A percentile compares a stretch with the other conserved stretches of the same genome.
phyloP scores from a whole-genome alignment of 2,113 vertebrate genomes.

The Colius striatus region DNA sequence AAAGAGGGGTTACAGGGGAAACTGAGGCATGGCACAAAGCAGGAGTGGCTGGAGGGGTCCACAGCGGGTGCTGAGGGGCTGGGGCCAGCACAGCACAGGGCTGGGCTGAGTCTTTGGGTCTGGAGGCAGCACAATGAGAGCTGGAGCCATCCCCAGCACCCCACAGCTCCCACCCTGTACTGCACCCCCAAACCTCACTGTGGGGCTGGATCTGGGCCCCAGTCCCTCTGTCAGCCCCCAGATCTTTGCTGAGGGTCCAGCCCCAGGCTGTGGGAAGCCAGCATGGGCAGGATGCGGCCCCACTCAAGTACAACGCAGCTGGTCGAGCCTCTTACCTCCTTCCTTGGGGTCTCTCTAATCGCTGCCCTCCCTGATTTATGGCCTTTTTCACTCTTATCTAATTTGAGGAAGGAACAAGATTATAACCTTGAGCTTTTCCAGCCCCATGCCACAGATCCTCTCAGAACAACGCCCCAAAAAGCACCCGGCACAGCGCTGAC shows the following conservation, averaged over 20 bases:
- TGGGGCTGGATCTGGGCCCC: too few relatives aligned
- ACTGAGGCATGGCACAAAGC: neutral
- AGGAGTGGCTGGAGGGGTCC: rapidly evolving
- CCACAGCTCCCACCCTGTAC: too few relatives aligned
- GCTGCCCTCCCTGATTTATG: neutral
- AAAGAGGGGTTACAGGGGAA: neutral
- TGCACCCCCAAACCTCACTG: too few relatives aligned
- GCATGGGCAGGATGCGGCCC: too few relatives aligned
- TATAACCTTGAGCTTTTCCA: constrained; percentile 55
- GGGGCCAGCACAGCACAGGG: neutral
- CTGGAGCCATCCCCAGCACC: neutral
- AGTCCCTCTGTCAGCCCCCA: too few relatives aligned
- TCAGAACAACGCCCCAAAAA: neutral
- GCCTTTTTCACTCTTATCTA: constrained; percentile 19
- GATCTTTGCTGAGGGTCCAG: too few relatives aligned
- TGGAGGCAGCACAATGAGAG: rapidly evolving
- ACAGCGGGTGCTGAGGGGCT: rapidly evolving
- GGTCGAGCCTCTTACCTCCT: neutral
- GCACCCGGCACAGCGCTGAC: rapidly evolving
- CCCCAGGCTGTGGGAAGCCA: too few relatives aligned
- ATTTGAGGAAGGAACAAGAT: constrained; percentile 55
- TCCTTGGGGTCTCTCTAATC: constrained; percentile 9
- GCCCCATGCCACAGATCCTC: neutral
- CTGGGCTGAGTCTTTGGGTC: neutral
- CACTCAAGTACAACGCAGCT: neutral